A percentile compares a stretch with the other conserved stretches of the same genome.
phyloP scores from a whole-genome alignment of 2,113 vertebrate species.

The Oncorhynchus clarkii region DNA sequence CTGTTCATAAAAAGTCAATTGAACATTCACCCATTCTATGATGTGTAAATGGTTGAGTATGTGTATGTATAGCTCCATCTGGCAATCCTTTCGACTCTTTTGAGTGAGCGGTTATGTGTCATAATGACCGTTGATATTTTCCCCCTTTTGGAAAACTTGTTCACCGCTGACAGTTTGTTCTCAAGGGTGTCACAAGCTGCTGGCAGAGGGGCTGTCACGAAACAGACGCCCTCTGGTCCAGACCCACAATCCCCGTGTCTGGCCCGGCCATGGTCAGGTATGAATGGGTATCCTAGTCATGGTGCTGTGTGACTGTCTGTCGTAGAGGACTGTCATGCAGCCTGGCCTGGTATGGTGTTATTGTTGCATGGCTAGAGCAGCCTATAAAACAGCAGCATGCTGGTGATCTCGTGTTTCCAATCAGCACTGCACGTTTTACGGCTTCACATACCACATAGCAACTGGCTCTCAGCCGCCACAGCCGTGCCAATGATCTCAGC shows the following conservation, averaged over 20 bases:
- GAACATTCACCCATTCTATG: neutral
- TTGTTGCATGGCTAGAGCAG: neutral
- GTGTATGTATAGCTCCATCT: neutral
- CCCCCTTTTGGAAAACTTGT: neutral
- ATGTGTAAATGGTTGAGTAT: neutral
- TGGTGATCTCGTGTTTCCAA: neutral
- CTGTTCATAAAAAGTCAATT: neutral
- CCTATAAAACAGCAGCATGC: neutral
- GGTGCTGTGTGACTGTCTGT: too few relatives aligned
- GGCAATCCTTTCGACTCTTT: neutral
- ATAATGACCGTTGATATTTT: neutral
- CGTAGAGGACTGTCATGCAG: too few relatives aligned
- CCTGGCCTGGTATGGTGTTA: neutral
- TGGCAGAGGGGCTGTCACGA: neutral
- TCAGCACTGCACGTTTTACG: neutral
- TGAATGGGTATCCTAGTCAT: too few relatives aligned
- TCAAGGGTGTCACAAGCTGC: neutral
- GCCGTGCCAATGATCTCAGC: neutral
- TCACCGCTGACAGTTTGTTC: neutral
- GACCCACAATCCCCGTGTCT: neutral
- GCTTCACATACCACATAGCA: constrained; percentile 7
- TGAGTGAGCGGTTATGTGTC: neutral
- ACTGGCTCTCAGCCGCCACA: neutral
- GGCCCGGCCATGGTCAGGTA: neutral
- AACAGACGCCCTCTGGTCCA: too few relatives aligned